These are phyloP conservation scores for Drosophila histrio DNA, from an alignment of 2,888 invertebrate genomes.

Conservation along the genomic window DNA sequence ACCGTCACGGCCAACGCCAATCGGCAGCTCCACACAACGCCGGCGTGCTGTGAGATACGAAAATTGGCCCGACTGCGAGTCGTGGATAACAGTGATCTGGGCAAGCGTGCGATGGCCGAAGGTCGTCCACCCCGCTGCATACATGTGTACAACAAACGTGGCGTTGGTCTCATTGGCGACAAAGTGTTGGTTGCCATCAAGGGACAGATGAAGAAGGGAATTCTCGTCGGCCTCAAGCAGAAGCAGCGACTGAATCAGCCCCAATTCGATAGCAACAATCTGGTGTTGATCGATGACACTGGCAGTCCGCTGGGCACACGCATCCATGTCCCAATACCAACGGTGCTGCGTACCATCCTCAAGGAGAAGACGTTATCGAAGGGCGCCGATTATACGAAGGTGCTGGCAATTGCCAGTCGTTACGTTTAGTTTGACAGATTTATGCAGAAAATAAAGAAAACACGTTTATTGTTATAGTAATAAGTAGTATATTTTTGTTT, in stretches of 20 bases:
- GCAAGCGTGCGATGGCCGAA: conserved; percentile 96
- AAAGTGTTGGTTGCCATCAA: conserved; percentile 96
- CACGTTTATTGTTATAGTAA: conserved; percentile 45
- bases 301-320: conserved; percentile 97
- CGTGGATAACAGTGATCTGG: conserved; percentile 98
- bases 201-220: conserved; percentile 97
- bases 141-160: conserved; percentile 94
- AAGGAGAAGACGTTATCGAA: conserved; percentile 92
- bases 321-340: conserved; percentile 97
- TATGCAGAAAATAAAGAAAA: conserved; percentile 18
- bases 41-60: conserved; percentile 87
- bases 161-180: conserved; percentile 89
- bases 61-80: conserved; percentile 92
- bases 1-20: conserved; percentile 6
- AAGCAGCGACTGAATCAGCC: conserved; percentile 92
- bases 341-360: conserved; percentile 92
- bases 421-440: conserved; percentile 62
- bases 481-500: conserved; percentile 65
- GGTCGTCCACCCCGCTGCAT: conserved; percentile 97
- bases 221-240: conserved; percentile 94
- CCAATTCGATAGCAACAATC: conserved; percentile 97
- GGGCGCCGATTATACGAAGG: conserved; percentile 95
- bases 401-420: conserved; percentile 94
- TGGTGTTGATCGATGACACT: conserved; percentile 97
- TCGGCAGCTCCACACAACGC: conserved; percentile 87